Percentiles rank a stretch among this genome's conserved stretches.
These are phyloP conservation scores for Mellilla xanthometata DNA, from an alignment of 2,888 invertebrate genomes.

Conservation along the genomic window DNA sequence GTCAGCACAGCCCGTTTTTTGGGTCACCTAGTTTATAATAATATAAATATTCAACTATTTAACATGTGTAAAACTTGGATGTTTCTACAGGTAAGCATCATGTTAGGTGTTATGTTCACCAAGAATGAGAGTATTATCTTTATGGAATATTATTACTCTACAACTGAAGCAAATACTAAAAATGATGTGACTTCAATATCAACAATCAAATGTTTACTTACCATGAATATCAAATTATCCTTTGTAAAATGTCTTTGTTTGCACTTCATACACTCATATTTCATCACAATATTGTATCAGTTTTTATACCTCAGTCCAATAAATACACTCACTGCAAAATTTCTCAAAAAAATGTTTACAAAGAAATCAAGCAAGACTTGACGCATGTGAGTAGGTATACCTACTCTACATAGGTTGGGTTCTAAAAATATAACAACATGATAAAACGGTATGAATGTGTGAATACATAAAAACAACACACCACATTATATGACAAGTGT, in stretches of 20 bases:
- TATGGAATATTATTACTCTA: too few relatives aligned
- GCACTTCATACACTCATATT: constrained; percentile 55
- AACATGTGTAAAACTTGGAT: too few relatives aligned
- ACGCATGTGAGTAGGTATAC: constrained; percentile 50
- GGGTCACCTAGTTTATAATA: too few relatives aligned
- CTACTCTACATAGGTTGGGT: constrained; percentile 38
- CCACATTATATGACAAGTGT: constrained; percentile 55
- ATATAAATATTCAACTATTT: too few relatives aligned
- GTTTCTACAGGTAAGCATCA: too few relatives aligned
- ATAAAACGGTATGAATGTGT: constrained; percentile 75
- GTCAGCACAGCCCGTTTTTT: too few relatives aligned
- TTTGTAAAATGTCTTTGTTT: constrained; percentile 40
- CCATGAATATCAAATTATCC: constrained; percentile 64
- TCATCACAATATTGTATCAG: constrained; percentile 34
- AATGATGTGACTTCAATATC: too few relatives aligned
- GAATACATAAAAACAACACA: constrained; percentile 65
- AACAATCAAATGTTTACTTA: constrained; percentile 44
- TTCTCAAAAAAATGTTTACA: constrained; percentile 61
- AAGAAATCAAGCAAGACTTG: constrained; percentile 62
- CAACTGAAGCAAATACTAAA: too few relatives aligned
- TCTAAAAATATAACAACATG: constrained; percentile 78
- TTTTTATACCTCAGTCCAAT: constrained; percentile 23
- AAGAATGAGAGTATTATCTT: too few relatives aligned
- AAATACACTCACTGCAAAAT: constrained; percentile 31
- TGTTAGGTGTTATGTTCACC: too few relatives aligned